Evolutionary conservation across 2,797 vertebrate species (phyloP).

Genomic region (Ambastaia sidthimunki): DNA sequence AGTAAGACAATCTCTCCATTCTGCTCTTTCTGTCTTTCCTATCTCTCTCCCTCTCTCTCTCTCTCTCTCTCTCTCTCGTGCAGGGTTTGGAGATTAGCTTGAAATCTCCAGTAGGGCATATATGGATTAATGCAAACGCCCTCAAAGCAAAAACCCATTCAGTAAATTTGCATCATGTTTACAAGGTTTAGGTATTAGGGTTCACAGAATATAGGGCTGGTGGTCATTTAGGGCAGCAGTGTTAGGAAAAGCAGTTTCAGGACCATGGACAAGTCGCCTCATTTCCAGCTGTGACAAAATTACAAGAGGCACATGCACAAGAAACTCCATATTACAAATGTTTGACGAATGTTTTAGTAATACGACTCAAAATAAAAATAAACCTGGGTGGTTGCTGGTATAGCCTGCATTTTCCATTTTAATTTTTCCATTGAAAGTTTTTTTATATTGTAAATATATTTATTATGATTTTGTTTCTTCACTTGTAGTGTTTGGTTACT

Average conservation of each 20-base stretch:
- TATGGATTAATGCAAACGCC: constrained; percentile 50
- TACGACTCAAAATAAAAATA: too few species aligned
- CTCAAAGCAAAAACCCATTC: constrained; percentile 56
- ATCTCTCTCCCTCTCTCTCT: not conserved
- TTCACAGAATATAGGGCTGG: constrained; percentile 24
- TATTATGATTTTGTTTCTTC: too few species aligned
- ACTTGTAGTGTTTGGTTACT: not conserved
- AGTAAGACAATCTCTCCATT: constrained; percentile 65
- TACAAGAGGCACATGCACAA: not conserved
- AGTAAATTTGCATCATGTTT: constrained; percentile 54
- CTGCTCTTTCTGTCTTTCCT: constrained; percentile 63
- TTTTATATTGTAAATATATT: not conserved
- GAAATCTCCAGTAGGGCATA: constrained; percentile 37
- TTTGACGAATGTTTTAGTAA: too few species aligned
- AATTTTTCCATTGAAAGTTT: too few species aligned
- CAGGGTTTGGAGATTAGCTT: constrained; percentile 57
- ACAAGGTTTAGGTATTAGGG: constrained; percentile 24
- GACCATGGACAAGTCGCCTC: constrained; percentile 75
- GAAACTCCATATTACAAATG: not conserved
- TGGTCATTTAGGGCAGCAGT: not conserved
- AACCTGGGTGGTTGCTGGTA: too few species aligned
- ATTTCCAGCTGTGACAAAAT: not conserved
- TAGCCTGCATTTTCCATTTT: too few species aligned
- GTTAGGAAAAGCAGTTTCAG: constrained; percentile 62
- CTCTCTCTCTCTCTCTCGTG: constrained; percentile 25